These are phyloP conservation scores for Phyllostomus discolor DNA, from an alignment of 2,113 vertebrate genomes.

Conservation along the genomic window DNA sequence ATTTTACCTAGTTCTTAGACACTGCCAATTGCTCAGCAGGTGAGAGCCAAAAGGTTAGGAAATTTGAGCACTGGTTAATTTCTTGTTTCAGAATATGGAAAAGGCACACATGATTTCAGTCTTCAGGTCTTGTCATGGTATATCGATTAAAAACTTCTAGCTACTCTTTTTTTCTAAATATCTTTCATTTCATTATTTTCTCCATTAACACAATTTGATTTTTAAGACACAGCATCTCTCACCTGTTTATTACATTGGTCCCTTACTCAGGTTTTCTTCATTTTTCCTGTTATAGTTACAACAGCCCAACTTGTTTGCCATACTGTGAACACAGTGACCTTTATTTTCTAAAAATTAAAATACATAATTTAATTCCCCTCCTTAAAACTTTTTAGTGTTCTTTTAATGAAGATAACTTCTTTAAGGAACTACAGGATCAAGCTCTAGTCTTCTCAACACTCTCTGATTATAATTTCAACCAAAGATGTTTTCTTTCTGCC, in stretches of 20 bases:
- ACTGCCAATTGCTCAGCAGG: neutral
- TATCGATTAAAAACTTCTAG: neutral
- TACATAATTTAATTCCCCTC: neutral
- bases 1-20: neutral
- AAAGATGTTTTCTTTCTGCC: neutral
- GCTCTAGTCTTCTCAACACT: neutral
- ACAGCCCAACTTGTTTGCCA: neutral
- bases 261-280: neutral
- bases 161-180: neutral
- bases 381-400: neutral
- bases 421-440: neutral
- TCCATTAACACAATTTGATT: neutral
- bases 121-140: neutral
- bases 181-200: neutral
- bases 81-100: neutral
- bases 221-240: neutral
- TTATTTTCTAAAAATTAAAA: neutral
- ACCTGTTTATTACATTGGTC: rapidly evolving
- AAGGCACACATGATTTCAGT: neutral
- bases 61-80: neutral
- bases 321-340: neutral
- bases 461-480: neutral
- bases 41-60: neutral
- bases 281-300: neutral
- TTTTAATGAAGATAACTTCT: neutral